Base-by-base conservation (phyloP, 2,797 vertebrate species). In the Balearica regulorum region DNA sequence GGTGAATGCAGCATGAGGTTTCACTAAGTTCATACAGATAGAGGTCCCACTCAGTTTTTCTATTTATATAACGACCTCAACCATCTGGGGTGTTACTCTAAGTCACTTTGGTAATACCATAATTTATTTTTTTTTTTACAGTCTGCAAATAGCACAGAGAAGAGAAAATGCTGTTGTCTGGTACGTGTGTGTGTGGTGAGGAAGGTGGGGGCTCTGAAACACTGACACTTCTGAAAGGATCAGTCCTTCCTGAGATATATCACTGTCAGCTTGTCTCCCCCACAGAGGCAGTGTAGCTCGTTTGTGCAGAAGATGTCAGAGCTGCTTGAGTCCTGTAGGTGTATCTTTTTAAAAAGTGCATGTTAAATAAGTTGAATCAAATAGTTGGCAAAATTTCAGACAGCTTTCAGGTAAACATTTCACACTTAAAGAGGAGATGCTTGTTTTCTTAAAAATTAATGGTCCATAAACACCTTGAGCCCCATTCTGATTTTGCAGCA, bases 371-470 rank as follows among this genome's bases (percentile, higher is more conserved):
- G n/a, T 55, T 57, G 3, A 68, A 75, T 82, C 64, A 93, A 93
- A 64, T 31, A 84, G 17, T 2, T 95, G 83, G 54, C 64, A 92
- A 87, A 62, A 83, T 71, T 88, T 95, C 71, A 83, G 55, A 80
- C 33, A 80, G 26, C 25, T 87, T 92, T 89, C 75, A 92, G 49
- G 71, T 83, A 94, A 85, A 89, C 4, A 44, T 83, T 87, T 94
- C 64, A 48, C 12, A 24, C 17, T 41, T 71, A 31, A n/a, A 82
- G 21, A 58, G 26, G 16, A 82, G 18, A 48, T 43, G 10, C 10
- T 49, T 88, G 11, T 53, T 94, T 93, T 87, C 83, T 49, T 55
- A 71, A 66, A 90, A 90, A 57, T 77, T 54, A 70, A 80, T 71
- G 60, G 12, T 64, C 64, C 37, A 22, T 80, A 93, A 94, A 80